A percentile compares a stretch with the other conserved stretches of the same genome.
These are phyloP conservation scores for Bombus fervidus DNA, from an alignment of 1,140 invertebrate genomes.

Conservation along the genomic window DNA sequence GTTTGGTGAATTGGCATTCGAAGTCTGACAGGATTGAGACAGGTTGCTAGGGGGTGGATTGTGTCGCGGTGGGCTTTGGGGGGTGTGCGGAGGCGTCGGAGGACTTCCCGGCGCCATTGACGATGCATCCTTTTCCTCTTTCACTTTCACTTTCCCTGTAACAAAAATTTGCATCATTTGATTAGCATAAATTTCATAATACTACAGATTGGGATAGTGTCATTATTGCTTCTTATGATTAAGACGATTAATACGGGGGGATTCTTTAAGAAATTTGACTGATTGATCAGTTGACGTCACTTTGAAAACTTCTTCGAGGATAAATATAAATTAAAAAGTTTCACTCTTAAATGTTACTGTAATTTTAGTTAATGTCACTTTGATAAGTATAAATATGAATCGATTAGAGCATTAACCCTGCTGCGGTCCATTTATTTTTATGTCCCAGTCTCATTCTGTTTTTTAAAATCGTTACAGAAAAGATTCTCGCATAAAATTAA, in stretches of 20 bases:
- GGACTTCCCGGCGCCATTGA: conserved; percentile 81
- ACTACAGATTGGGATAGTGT: background rate
- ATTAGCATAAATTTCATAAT: background rate
- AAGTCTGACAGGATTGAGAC: conserved; percentile 74
- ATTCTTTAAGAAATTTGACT: too few species aligned
- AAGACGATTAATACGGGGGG: too few species aligned
- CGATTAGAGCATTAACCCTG: background rate
- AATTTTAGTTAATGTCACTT: background rate
- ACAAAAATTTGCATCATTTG: conserved; percentile 19
- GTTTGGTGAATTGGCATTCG: conserved; percentile 68
- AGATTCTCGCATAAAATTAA: background rate
- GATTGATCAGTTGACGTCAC: background rate
- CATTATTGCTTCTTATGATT: too few species aligned
- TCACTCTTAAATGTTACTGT: too few species aligned
- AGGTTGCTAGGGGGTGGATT: conserved; percentile 73
- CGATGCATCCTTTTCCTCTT: conserved; percentile 79
- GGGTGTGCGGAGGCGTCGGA: conserved; percentile 80
- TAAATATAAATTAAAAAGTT: background rate
- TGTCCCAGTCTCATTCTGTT: too few species aligned
- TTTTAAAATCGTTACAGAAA: too few species aligned
- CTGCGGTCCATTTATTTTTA: background rate
- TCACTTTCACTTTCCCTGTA: conserved; percentile 77
- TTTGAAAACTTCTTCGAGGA: background rate
- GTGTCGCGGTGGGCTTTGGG: conserved; percentile 79
- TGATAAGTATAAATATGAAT: background rate